Evolutionary conservation across 2,888 invertebrate genomes (phyloP).

Genomic region (Brachypterus glaber): DNA sequence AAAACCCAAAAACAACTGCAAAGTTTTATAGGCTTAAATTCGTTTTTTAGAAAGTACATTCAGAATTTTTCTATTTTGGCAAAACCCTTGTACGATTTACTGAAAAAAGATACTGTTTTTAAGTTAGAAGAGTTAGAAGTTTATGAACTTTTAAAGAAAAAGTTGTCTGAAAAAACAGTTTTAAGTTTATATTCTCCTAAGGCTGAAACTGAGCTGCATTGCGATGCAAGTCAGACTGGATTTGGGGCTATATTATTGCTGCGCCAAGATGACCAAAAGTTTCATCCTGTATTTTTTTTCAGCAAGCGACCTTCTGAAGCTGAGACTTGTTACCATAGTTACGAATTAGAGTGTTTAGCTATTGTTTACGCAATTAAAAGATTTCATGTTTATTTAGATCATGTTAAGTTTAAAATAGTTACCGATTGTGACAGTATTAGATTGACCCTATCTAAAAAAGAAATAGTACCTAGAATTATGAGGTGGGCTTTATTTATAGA

Average conservation of each 20-base stretch:
- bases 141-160: slow-evolving; percentile 17
- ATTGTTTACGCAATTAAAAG: slow-evolving; percentile 11
- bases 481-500: slow-evolving; percentile 16
- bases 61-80: slow-evolving; percentile 13
- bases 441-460: slow-evolving; percentile 11
- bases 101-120: slow-evolving; percentile 21
- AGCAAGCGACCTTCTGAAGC: slow-evolving; percentile 7
- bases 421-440: slow-evolving; percentile 12
- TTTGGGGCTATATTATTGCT: slow-evolving; percentile 31
- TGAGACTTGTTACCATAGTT: slow-evolving; percentile 7
- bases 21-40: background rate
- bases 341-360: slow-evolving; percentile 10
- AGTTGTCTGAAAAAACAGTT: slow-evolving; percentile 21
- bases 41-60: background rate
- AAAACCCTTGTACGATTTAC: slow-evolving; percentile 27
- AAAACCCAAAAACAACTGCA: background rate
- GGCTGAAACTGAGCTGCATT: slow-evolving; percentile 31
- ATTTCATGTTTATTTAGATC: slow-evolving; percentile 11
- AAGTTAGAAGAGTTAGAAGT: slow-evolving; percentile 21
- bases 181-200: slow-evolving; percentile 28
- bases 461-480: slow-evolving; percentile 11
- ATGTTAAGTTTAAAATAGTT: slow-evolving; percentile 10
- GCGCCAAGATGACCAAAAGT: slow-evolving; percentile 21
- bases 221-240: slow-evolving; percentile 30
- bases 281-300: slow-evolving; percentile 25